Conservation (phyloP, 2,888 invertebrate genomes). For the Oscheius myriophilus region DNA sequence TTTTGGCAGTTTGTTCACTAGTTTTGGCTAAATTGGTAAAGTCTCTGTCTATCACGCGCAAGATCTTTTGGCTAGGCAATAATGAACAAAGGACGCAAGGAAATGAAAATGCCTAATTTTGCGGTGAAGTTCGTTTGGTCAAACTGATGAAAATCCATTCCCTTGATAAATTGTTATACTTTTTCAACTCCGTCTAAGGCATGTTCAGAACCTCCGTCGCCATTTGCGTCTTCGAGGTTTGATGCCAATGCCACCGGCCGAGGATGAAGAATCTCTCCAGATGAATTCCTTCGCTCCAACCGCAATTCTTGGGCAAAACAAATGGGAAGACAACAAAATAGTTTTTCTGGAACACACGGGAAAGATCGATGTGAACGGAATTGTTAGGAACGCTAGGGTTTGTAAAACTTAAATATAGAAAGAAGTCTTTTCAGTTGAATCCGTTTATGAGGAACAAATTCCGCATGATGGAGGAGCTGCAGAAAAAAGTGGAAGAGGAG, state of each 20-base stretch:
- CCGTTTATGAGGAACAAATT: constrained; percentile 66
- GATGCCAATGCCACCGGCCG: constrained; percentile 43
- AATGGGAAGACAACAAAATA: constrained; percentile 48
- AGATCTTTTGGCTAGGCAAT: no score
- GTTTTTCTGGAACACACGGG: constrained; percentile 63
- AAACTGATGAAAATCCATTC: no score
- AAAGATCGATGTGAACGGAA: constrained; percentile 59
- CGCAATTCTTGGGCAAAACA: constrained; percentile 58
- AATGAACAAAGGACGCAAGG: no score
- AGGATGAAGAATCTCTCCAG: constrained; percentile 34
- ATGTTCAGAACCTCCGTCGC: constrained; percentile 49
- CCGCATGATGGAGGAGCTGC: constrained; percentile 65
- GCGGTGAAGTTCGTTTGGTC: no score
- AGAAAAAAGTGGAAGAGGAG: constrained; percentile 49
- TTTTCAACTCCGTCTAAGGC: no score
- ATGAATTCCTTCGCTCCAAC: constrained; percentile 57
- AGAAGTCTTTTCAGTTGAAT: constrained; percentile 38
- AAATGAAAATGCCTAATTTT: no score
- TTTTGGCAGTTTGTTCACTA: background rate
- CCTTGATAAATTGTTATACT: no score
- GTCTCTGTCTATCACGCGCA: no score
- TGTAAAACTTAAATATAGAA: background rate
- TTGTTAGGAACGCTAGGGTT: constrained; percentile 46
- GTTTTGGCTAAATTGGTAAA: no score
- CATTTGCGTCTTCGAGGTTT: constrained; percentile 63